These are phyloP conservation scores for Cichlasoma orientale DNA, from an alignment of 2,797 vertebrate species.

Conservation along the genomic window DNA sequence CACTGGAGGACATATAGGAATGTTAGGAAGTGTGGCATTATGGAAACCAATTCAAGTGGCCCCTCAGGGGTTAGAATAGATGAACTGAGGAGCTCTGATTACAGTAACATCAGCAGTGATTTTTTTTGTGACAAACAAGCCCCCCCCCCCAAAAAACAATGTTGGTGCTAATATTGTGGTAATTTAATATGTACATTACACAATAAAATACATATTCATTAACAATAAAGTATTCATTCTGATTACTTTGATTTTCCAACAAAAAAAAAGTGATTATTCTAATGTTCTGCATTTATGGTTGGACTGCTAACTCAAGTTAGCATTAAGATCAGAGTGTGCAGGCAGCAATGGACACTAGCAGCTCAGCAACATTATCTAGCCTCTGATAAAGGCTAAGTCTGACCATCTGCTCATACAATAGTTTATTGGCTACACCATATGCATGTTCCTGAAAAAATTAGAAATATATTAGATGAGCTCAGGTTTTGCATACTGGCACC, in stretches of 20 bases:
- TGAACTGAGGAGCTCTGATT: slow-evolving; percentile 6
- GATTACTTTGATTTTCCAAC: background rate
- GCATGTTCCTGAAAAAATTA: too few species aligned
- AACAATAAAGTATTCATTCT: too few species aligned
- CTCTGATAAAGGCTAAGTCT: background rate
- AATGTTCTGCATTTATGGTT: background rate
- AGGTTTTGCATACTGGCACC: background rate
- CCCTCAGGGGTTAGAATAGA: slow-evolving; percentile 11
- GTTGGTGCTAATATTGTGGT: background rate
- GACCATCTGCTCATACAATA: background rate
- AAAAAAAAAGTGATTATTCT: background rate
- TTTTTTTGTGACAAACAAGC: background rate
- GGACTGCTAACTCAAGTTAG: background rate
- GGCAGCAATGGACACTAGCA: background rate
- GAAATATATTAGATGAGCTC: background rate
- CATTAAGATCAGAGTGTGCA: background rate
- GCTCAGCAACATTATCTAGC: background rate
- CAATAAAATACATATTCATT: too few species aligned
- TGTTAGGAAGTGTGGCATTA: slow-evolving; percentile 22
- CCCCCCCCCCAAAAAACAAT: background rate
- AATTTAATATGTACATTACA: background rate
- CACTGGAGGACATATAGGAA: slow-evolving; percentile 10
- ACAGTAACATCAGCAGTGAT: background rate
- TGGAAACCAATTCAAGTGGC: slow-evolving; percentile 11
- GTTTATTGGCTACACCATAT: background rate